Evolutionary conservation across 2,797 vertebrate genomes (phyloP).

Genomic region (Sebastes wilsoni): DNA sequence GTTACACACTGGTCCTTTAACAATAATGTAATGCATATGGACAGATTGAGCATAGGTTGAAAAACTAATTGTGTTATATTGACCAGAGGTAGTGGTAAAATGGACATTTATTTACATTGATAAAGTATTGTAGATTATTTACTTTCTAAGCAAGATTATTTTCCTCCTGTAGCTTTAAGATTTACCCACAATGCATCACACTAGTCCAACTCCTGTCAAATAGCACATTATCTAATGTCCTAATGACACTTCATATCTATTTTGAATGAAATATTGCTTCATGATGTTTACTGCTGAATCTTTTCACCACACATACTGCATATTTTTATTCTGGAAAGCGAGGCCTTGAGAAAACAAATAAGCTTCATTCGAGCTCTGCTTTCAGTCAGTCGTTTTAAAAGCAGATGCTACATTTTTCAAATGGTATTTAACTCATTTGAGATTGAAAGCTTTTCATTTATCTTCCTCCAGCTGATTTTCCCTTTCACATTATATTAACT

Average conservation of each 20-base stretch:
- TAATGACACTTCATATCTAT: not conserved
- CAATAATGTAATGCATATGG: not conserved
- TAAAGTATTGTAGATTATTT: not conserved
- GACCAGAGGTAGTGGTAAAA: not conserved
- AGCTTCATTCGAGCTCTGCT: not conserved
- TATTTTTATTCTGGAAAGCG: not conserved
- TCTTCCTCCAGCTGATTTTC: conserved; percentile 15
- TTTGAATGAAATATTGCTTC: not conserved
- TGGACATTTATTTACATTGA: not conserved
- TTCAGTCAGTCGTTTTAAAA: conserved; percentile 16
- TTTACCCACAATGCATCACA: not conserved
- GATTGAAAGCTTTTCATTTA: conserved; percentile 36
- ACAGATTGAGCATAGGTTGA: not conserved
- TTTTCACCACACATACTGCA: not conserved
- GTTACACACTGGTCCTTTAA: too few species aligned
- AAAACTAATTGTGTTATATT: not conserved
- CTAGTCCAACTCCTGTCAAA: not conserved
- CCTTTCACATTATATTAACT: conserved; percentile 18
- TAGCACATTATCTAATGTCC: not conserved
- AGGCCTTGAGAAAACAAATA: conserved; percentile 12
- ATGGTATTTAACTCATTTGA: conserved; percentile 38
- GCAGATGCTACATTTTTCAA: conserved; percentile 17
- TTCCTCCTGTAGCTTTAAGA: not conserved
- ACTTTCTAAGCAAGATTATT: not conserved
- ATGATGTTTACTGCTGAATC: not conserved